phyloP scores from a whole-genome alignment of 2,888 invertebrate species.

The Labia minor region DNA sequence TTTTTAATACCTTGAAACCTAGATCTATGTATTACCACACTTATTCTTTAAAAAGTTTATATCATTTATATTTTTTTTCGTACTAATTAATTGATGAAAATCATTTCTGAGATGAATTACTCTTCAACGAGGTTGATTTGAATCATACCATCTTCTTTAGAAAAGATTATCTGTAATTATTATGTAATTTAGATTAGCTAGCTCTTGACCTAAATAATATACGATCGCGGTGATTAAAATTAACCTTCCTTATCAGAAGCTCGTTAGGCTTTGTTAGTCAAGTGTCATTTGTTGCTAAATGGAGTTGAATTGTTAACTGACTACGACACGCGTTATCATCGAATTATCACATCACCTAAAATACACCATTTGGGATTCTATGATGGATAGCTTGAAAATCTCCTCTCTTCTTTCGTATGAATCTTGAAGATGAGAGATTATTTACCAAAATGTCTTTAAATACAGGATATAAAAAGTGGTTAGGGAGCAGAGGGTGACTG shows the following conservation, averaged over 20 bases:
- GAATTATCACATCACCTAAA: not conserved
- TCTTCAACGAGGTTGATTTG: too few species aligned
- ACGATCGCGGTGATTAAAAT: not conserved
- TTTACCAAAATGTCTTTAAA: not conserved
- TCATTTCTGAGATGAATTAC: too few species aligned
- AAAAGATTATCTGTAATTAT: not conserved
- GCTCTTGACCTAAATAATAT: not conserved
- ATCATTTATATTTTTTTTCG: too few species aligned
- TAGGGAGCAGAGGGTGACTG: too few species aligned
- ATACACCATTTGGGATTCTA: not conserved
- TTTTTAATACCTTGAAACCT: too few species aligned
- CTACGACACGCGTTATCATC: not conserved
- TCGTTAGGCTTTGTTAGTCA: constrained; percentile 4
- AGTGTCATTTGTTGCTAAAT: constrained; percentile 13
- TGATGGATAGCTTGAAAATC: not conserved
- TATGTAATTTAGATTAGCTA: not conserved
- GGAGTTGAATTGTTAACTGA: not conserved
- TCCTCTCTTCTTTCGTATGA: not conserved
- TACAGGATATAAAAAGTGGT: too few species aligned
- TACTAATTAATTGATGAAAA: too few species aligned
- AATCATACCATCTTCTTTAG: too few species aligned
- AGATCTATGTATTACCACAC: too few species aligned
- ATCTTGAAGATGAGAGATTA: not conserved
- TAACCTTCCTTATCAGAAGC: not conserved
- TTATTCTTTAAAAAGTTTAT: too few species aligned